A percentile compares a stretch with the other conserved stretches of the same genome.
These are phyloP conservation scores for Columba livia DNA, from an alignment of 2,113 vertebrate genomes.

Conservation along the genomic window DNA sequence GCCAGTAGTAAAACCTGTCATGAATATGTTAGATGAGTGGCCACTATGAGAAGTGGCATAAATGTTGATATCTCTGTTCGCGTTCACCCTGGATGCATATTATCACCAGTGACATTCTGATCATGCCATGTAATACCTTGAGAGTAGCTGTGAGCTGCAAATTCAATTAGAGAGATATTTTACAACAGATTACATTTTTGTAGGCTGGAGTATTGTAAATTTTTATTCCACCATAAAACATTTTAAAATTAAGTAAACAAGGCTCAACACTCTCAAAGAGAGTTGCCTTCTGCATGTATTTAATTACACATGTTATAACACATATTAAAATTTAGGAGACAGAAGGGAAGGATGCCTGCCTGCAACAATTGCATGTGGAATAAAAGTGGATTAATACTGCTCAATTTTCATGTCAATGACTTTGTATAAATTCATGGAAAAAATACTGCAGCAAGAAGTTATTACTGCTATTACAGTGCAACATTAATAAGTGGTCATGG, in stretches of 20 bases:
- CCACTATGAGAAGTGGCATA: neutral
- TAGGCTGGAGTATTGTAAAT: neutral
- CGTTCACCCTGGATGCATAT: neutral
- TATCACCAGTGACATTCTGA: neutral
- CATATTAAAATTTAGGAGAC: conserved; percentile 22
- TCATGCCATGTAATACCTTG: neutral
- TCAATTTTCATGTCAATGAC: conserved; percentile 1
- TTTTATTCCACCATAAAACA: conserved; percentile 46
- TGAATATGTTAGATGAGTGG: neutral
- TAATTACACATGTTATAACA: conserved; percentile 5
- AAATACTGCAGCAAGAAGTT: neutral
- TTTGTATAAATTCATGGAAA: neutral
- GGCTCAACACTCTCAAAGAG: neutral
- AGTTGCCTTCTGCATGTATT: neutral
- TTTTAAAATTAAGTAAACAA: conserved; percentile 24
- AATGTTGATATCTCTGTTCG: neutral
- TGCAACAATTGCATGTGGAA: neutral
- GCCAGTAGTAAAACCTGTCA: neutral
- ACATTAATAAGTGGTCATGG: conserved; percentile 16
- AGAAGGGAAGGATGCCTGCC: neutral
- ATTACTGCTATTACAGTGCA: neutral
- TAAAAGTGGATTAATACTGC: conserved; percentile 4
- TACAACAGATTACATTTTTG: neutral
- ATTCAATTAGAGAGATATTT: neutral
- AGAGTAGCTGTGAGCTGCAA: neutral